Percentiles rank a stretch among this genome's conserved stretches.
Conservation (phyloP, 2,113 vertebrate species). For the Lepisosteus osseus region DNA sequence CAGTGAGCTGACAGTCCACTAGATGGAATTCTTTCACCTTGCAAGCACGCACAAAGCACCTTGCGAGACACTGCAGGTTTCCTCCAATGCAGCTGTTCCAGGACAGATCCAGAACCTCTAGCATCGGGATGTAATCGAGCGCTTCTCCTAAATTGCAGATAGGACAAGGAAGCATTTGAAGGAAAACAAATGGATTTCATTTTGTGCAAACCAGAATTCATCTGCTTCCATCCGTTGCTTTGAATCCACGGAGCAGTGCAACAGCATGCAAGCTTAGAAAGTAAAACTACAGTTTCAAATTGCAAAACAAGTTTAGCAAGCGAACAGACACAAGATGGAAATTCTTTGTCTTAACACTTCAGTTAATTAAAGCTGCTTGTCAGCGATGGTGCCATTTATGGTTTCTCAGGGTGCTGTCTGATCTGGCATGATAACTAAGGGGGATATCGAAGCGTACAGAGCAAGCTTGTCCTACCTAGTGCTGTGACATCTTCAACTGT, state of each 20-base stretch:
- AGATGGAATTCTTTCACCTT: slow-evolving; percentile 70
- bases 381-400: not conserved
- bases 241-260: no score
- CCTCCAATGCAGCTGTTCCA: slow-evolving; percentile 79
- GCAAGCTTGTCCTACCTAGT: slow-evolving; percentile 62
- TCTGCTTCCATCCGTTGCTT: no score
- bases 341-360: no score
- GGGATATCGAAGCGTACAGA: not conserved
- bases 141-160: slow-evolving; percentile 60
- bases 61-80: slow-evolving; percentile 65
- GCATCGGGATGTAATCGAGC: slow-evolving; percentile 56
- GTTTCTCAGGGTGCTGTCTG: no score
- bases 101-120: slow-evolving; percentile 81
- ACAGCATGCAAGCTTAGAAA: no score
- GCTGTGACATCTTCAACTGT: slow-evolving; percentile 63
- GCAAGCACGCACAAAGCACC: slow-evolving; percentile 50
- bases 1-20: slow-evolving; percentile 71
- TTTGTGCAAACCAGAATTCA: no score
- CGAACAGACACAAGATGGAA: no score
- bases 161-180: not conserved
- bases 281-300: no score
- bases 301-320: no score
- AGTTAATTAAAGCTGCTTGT: no score
- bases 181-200: not conserved
- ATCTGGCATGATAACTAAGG: not conserved